Evolutionary conservation across 35 echinoderm and acorn worm genomes (phyloP).

Genomic region (Holothuria glaberrima): DNA sequence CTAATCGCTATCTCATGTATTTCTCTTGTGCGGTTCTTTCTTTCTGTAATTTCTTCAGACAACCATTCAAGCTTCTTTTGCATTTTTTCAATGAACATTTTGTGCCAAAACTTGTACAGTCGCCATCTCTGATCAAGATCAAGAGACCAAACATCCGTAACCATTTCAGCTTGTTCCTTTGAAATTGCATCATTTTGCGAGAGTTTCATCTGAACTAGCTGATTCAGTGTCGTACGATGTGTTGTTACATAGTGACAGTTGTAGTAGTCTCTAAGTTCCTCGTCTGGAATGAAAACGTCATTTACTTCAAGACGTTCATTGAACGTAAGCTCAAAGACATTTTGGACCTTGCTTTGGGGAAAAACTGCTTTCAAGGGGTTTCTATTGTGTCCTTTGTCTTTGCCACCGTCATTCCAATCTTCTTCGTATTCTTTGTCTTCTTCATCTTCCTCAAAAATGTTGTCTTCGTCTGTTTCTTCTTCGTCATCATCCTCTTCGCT

Average conservation of each 20-base stretch:
- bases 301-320: too few relatives aligned
- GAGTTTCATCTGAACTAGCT: slow-evolving; percentile 52
- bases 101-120: slow-evolving; percentile 80
- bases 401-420: too few relatives aligned
- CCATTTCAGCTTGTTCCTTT: slow-evolving; percentile 43
- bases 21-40: slow-evolving; percentile 32
- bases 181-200: slow-evolving; percentile 60
- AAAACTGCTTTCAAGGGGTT: neutral
- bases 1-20: slow-evolving; percentile 59
- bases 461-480: neutral
- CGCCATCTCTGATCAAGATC: slow-evolving; percentile 57
- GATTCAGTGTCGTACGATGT: neutral
- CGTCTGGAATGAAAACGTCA: too few relatives aligned
- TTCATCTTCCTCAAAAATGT: too few relatives aligned
- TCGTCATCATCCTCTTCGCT: neutral
- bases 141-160: slow-evolving; percentile 68
- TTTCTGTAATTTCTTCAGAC: neutral
- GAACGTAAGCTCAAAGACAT: too few relatives aligned
- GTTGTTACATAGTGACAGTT: too few relatives aligned
- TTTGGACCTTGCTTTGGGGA: neutral
- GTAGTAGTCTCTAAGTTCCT: too few relatives aligned
- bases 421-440: too few relatives aligned
- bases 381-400: neutral
- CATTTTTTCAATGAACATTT: slow-evolving; percentile 7
- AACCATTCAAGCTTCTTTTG: neutral